These are phyloP conservation scores for Polymixis flavicincta DNA, from an alignment of 2,888 invertebrate species.

Conservation along the genomic window DNA sequence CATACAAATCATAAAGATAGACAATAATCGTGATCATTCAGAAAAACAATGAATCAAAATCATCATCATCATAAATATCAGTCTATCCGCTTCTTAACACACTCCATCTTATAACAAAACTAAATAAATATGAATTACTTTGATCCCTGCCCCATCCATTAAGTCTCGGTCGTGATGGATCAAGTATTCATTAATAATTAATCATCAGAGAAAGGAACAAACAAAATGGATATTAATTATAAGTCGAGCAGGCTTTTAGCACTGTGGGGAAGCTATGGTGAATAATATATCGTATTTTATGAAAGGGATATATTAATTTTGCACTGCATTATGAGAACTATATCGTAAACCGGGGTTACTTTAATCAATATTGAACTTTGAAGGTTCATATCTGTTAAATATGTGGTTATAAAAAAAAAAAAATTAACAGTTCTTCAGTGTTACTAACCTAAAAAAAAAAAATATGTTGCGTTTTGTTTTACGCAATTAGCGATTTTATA, in stretches of 20 bases:
- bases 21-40: not conserved
- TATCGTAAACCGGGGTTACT: too few relatives aligned
- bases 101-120: not conserved
- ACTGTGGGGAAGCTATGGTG: not conserved
- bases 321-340: not conserved
- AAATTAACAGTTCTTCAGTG: too few relatives aligned
- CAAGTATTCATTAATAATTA: constrained; percentile 31
- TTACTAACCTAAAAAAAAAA: too few relatives aligned
- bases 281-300: not conserved
- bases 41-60: not conserved
- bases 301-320: not conserved
- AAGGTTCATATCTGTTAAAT: too few relatives aligned
- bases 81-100: not conserved
- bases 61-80: not conserved
- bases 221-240: constrained; percentile 36
- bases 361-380: too few relatives aligned
- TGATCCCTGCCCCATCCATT: not conserved
- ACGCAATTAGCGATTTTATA: too few relatives aligned
- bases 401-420: too few relatives aligned
- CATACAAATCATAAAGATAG: too few relatives aligned
- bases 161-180: not conserved
- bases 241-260: constrained; percentile 22
- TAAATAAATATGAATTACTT: not conserved
- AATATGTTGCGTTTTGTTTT: too few relatives aligned
- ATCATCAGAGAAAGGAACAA: constrained; percentile 1